Conservation (phyloP, 2,797 vertebrate genomes). For the Poecilia gillii region DNA sequence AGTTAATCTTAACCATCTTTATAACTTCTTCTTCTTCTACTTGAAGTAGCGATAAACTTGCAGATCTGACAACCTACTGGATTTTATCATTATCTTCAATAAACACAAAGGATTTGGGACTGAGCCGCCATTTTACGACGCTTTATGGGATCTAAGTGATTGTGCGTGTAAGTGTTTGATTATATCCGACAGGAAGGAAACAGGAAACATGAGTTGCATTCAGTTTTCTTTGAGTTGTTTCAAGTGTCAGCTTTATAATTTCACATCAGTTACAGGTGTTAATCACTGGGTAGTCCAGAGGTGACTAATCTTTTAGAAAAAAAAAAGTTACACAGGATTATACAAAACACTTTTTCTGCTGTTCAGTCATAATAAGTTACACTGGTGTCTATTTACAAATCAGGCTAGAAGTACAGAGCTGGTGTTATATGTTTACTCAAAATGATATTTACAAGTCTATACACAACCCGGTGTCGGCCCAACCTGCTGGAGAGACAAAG, state of each 20-base stretch:
- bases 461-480: conserved; percentile 65
- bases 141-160: background rate
- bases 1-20: background rate
- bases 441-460: conserved; percentile 88
- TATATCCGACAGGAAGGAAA: conserved; percentile 32
- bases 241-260: conserved; percentile 27
- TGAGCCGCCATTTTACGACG: conserved; percentile 28
- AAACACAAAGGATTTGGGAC: conserved; percentile 1
- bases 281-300: conserved; percentile 61
- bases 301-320: conserved; percentile 66
- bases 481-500: conserved; percentile 70
- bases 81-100: conserved; percentile 19
- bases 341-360: conserved; percentile 74
- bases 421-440: conserved; percentile 53
- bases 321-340: conserved; percentile 69
- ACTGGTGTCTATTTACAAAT: conserved; percentile 80
- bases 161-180: conserved; percentile 6
- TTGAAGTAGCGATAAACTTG: background rate
- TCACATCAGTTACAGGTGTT: conserved; percentile 43
- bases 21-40: background rate
- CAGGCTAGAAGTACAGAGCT: conserved; percentile 53
- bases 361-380: conserved; percentile 71
- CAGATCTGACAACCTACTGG: background rate
- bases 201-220: conserved; percentile 54
- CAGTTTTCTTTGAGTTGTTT: conserved; percentile 59